A percentile compares a stretch with the other conserved stretches of the same genome.
Evolutionary conservation across 2,888 invertebrate species (phyloP).

Genomic region (Caenorhabditis japonica): DNA sequence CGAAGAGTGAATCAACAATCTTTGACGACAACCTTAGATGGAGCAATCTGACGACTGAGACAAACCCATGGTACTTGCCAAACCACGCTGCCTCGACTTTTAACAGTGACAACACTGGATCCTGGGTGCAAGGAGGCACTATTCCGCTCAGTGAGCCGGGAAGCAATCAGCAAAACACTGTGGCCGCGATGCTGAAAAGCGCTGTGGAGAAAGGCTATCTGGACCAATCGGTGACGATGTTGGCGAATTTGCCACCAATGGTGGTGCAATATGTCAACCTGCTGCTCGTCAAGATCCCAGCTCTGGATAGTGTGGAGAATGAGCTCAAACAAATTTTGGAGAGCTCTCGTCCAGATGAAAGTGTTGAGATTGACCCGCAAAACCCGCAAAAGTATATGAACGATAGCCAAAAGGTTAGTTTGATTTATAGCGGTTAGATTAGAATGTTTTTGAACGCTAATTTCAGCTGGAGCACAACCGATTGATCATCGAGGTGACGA

Average conservation of each 20-base stretch:
- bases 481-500: slow-evolving; percentile 67
- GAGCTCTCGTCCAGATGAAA: slow-evolving; percentile 48
- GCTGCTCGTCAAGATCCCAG: slow-evolving; percentile 57
- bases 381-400: slow-evolving; percentile 63
- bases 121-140: slow-evolving; percentile 57
- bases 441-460: not conserved
- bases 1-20: slow-evolving; percentile 42
- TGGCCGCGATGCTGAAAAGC: slow-evolving; percentile 61
- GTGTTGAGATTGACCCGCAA: slow-evolving; percentile 46
- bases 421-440: not conserved
- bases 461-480: slow-evolving; percentile 65
- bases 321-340: slow-evolving; percentile 58
- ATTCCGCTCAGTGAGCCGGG: slow-evolving; percentile 48
- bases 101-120: slow-evolving; percentile 36
- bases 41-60: slow-evolving; percentile 53
- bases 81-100: slow-evolving; percentile 17
- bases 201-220: slow-evolving; percentile 66
- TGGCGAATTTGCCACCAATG: slow-evolving; percentile 49
- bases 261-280: slow-evolving; percentile 54
- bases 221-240: slow-evolving; percentile 56
- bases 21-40: slow-evolving; percentile 54
- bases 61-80: slow-evolving; percentile 65
- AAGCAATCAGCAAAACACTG: slow-evolving; percentile 36
- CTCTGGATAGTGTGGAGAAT: slow-evolving; percentile 57
- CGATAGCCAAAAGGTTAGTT: slow-evolving; percentile 64